Base-by-base conservation (phyloP, 2,888 invertebrate species). In the Stramonita haemastoma region DNA sequence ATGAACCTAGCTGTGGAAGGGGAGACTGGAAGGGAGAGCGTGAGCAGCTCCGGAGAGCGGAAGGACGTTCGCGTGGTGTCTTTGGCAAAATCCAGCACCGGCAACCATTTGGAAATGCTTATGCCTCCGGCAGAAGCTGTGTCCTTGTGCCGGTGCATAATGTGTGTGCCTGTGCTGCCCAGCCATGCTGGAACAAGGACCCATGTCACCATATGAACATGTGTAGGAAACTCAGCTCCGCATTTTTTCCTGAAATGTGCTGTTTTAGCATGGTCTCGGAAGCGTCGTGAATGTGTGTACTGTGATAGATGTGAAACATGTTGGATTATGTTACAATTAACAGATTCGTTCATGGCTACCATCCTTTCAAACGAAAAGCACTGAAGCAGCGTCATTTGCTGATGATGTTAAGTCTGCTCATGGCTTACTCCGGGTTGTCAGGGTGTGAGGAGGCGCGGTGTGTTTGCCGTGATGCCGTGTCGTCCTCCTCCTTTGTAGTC, bases 51-150 rank as follows among this genome's bases (percentile, higher is more conserved):
- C 36, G 81, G 46, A 83, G 81, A 83, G 8, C 11, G 46, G 81
- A 83, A 83, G 81, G 81, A 46, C 81, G 46, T 83, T 36, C 81
- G 36, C 22, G 81, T 26, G 87, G 81, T 83, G 81, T 36, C 81
- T 83, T 83, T 36, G 81, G 46, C 81, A 83, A 26, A 83, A 36
- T 26, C 15, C 81, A 46, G 46, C 81, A 83, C 81, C 81, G 81
- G 81, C 81, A 36, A 83, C 86, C 60, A 29, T 86, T 66, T 32
- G 36, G 36, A 46, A 83, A 83, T 46, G 81, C 81, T 46, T 36
- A 26, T 46, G 81, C 46, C 46, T 83, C 81, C 81, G 19, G 15
- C 36, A 29, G 46, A 36, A 19, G 46, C 29, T 22, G 22, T 46
- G 36, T 36, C 29, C 1, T 66, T 66, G 86, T 86, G 66, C 66